Evolutionary conservation across 1,140 invertebrate genomes (phyloP).

Genomic region (Nymphalis io): DNA sequence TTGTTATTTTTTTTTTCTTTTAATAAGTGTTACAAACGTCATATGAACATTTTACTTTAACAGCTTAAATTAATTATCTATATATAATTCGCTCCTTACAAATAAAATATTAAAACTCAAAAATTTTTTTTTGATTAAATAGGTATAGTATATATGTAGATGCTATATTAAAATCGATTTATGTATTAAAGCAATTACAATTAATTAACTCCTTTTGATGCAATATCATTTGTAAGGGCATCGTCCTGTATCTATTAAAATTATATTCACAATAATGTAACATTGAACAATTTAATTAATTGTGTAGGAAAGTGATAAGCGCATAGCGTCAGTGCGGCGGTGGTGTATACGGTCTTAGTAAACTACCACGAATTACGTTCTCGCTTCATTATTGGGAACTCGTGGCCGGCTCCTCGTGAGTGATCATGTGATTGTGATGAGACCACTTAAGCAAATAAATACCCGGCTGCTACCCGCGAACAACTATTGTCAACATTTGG

Average conservation of each 20-base stretch:
- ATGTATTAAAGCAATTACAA: no score
- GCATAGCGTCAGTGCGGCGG: conserved; percentile 49
- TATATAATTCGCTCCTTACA: no score
- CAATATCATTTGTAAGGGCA: conserved; percentile 33
- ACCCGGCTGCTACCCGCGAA: conserved; percentile 50
- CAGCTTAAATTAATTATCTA: no score
- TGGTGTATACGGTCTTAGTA: conserved; percentile 40
- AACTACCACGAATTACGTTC: conserved; percentile 50
- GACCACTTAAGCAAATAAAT: conserved; percentile 77
- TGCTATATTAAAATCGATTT: no score
- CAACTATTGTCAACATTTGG: conserved; percentile 56
- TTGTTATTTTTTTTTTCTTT: no score
- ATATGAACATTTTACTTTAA: no score
- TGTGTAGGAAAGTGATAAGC: conserved; percentile 54
- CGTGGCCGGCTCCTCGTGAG: conserved; percentile 71
- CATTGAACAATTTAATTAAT: conserved; percentile 58
- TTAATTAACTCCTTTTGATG: not conserved
- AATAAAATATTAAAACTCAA: no score
- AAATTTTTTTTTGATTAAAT: no score
- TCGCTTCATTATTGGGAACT: conserved; percentile 60
- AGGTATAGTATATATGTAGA: no score
- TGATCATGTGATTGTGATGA: conserved; percentile 76
- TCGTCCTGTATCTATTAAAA: conserved; percentile 46
- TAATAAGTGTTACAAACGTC: no score
- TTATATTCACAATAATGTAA: conserved; percentile 35